Evolutionary conservation across 2,888 invertebrate genomes (phyloP).

Genomic region (Margaritifera margaritifera): DNA sequence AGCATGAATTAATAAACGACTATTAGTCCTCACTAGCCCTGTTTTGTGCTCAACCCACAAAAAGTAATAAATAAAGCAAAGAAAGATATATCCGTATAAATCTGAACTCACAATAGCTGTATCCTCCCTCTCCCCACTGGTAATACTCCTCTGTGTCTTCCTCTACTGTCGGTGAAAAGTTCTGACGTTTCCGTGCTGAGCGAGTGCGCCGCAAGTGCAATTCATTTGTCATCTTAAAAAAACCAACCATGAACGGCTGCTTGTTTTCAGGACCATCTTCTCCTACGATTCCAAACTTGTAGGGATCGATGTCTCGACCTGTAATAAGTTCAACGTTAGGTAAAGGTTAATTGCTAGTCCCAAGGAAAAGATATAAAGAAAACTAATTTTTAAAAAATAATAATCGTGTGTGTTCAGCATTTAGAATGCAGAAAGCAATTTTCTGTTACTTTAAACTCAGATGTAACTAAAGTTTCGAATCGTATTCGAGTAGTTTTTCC

Average conservation of each 20-base stretch:
- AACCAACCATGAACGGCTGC: slow-evolving; percentile 94
- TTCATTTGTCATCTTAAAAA: slow-evolving; percentile 73
- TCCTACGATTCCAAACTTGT: slow-evolving; percentile 88
- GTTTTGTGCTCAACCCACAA: neutral
- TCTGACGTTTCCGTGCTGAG: slow-evolving; percentile 37
- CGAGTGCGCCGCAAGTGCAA: slow-evolving; percentile 57
- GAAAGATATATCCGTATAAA: neutral
- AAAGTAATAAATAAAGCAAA: neutral
- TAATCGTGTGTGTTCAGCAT: no score
- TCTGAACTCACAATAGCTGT: slow-evolving; percentile 33
- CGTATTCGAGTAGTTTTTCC: no score
- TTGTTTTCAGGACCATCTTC: slow-evolving; percentile 83
- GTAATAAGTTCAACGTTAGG: slow-evolving; percentile 2
- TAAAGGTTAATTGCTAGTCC: no score
- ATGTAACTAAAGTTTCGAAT: no score
- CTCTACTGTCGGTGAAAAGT: slow-evolving; percentile 33
- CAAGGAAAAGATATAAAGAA: no score
- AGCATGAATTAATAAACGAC: no score
- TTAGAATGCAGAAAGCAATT: no score
- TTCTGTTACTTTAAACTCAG: no score
- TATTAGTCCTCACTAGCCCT: no score
- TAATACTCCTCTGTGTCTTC: slow-evolving; percentile 29
- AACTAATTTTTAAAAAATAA: no score
- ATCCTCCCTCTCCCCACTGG: slow-evolving; percentile 27
- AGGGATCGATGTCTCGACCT: slow-evolving; percentile 85